phyloP scores from a whole-genome alignment of 2,113 vertebrate species.

The Gila orcuttii region DNA sequence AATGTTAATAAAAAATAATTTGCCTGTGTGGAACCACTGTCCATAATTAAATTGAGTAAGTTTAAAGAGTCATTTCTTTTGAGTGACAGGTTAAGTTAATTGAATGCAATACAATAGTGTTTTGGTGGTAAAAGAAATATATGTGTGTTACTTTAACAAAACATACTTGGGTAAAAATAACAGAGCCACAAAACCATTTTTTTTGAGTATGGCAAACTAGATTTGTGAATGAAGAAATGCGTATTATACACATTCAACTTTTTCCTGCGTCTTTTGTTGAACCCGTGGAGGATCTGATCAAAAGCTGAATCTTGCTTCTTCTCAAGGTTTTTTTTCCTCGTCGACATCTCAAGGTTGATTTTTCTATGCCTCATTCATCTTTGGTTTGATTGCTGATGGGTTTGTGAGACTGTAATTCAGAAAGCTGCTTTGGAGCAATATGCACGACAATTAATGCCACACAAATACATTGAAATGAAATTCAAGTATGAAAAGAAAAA shows the following conservation, averaged over 20 bases:
- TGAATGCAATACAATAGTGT: too few species aligned
- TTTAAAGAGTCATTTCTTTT: too few species aligned
- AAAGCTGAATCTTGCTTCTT: neutral
- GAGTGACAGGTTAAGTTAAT: too few species aligned
- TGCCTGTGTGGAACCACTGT: too few species aligned
- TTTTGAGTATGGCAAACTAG: too few species aligned
- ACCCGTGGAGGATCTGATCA: neutral
- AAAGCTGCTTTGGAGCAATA: neutral
- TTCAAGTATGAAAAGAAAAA: neutral
- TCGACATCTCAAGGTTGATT: neutral
- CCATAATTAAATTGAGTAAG: too few species aligned
- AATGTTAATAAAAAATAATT: too few species aligned
- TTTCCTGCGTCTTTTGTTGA: neutral
- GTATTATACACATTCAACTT: neutral
- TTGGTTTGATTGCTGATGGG: neutral
- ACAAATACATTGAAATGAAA: neutral
- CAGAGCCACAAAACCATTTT: too few species aligned
- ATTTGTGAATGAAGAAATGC: neutral
- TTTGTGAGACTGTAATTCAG: neutral
- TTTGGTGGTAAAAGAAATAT: too few species aligned
- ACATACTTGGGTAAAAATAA: too few species aligned
- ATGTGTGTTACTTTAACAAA: too few species aligned
- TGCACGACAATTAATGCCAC: neutral
- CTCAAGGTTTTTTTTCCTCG: neutral
- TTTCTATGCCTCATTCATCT: neutral